These are phyloP conservation scores for Platorchestia sp. DNA, from an alignment of 1,140 invertebrate genomes.

Conservation along the genomic window DNA sequence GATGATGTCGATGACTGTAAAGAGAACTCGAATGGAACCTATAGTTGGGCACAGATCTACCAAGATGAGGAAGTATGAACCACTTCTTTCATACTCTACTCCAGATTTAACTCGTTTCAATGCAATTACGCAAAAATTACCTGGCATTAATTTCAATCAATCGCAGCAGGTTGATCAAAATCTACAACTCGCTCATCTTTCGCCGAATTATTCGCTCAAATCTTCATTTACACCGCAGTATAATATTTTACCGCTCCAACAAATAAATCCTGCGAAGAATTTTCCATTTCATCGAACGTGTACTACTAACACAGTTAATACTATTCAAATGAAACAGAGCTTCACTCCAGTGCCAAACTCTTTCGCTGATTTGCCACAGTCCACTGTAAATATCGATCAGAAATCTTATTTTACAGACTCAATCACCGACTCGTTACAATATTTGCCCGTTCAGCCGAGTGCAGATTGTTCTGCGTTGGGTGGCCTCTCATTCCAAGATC, in stretches of 20 bases:
- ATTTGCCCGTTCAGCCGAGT: neutral
- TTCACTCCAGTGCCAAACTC: neutral
- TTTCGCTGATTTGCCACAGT: neutral
- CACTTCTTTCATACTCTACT: constrained; percentile 48
- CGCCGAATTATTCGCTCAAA: constrained; percentile 53
- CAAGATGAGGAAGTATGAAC: constrained; percentile 63
- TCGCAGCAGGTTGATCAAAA: constrained; percentile 56
- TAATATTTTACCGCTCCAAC: constrained; percentile 37
- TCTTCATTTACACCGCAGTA: constrained; percentile 15
- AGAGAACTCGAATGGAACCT: constrained; percentile 63
- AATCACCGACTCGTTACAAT: neutral
- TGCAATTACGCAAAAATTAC: constrained; percentile 10
- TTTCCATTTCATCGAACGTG: constrained; percentile 8
- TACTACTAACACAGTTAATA: neutral
- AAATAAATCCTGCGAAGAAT: neutral
- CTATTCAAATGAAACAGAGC: neutral
- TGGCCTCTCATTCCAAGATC: constrained; percentile 60
- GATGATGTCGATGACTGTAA: constrained; percentile 67
- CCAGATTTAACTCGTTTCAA: constrained; percentile 43
- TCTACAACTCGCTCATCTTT: constrained; percentile 56
- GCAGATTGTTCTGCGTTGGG: constrained; percentile 43
- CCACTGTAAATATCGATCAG: constrained; percentile 35
- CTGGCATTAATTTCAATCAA: constrained; percentile 31
- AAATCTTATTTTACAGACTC: constrained; percentile 61
- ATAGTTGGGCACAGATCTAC: constrained; percentile 56